Base-by-base conservation (phyloP, 1,140 invertebrate genomes). In the Leptopilina boulardi region DNA sequence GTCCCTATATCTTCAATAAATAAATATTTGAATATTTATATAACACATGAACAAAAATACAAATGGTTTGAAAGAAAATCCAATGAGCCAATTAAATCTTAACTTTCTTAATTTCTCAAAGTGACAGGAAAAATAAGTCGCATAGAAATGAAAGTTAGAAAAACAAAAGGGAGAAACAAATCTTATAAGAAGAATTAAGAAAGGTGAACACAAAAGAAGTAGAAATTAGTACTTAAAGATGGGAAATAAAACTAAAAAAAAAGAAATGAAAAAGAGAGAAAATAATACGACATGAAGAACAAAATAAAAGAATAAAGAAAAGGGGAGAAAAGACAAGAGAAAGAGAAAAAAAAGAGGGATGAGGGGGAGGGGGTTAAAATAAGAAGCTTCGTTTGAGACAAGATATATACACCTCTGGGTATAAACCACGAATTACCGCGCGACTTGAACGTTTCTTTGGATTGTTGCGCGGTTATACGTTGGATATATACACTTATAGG, bases 331-430 rank as follows among this genome's bases (percentile, higher is more conserved):
- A 54, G 18, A 19, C 51, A 59, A 59, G 56, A 18, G 51, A 5
- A 18, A 8, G 18, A 54, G 8, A 9, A 54, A 8, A 21, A 54
- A 54, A 8, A 54, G 51, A 18, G 18, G 18, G 51, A 59, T 59
- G 26, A 23, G 21, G 11, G 21, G 9, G 21, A 23, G 18, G 15
- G 42, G 42, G 42, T 44, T 44, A 44, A 44, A 44, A 44, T 44
- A 59, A 59, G 56, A 26, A 59, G 56, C 21, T 23, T 59, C 56
- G 21, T 59, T 30, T 23, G 56, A 59, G 56, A 59, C 56, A 23
- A 59, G 56, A 59, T 59, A 59, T n/a, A n/a, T 59, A 59, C 56
- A 59, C 56, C 56, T 21, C 56, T 59, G 56, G 21, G 56, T 21
- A 59, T 59, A 59, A 59, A 59, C 21, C 56, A 23, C 56, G 56